Evolutionary conservation across 1,140 invertebrate genomes (phyloP).

Genomic region (Kradibia gibbosae): DNA sequence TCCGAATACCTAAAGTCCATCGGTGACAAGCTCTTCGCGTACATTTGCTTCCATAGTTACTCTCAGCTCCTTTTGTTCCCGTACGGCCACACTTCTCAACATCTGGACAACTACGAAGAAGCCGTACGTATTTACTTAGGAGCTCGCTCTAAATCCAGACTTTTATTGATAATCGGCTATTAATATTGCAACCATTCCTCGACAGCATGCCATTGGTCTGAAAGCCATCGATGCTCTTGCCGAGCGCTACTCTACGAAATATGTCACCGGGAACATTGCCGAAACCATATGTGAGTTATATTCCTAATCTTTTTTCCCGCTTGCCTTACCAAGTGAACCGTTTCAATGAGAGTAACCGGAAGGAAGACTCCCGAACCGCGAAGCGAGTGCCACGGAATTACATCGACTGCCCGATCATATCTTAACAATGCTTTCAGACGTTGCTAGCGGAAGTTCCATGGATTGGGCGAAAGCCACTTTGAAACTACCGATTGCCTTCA

Average conservation of each 20-base stretch:
- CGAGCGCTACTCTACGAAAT: conserved; percentile 77
- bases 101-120: conserved; percentile 77
- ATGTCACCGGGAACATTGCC: conserved; percentile 74
- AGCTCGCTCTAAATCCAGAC: no score
- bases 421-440: conserved; percentile 65
- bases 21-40: conserved; percentile 75
- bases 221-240: conserved; percentile 74
- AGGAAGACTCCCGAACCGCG: no score
- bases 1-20: conserved; percentile 72
- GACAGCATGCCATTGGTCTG: conserved; percentile 74
- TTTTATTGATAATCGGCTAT: no score
- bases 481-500: conserved; percentile 79
- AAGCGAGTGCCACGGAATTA: background rate
- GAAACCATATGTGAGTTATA: conserved; percentile 75
- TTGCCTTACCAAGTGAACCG: no score
- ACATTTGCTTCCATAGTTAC: conserved; percentile 85
- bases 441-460: conserved; percentile 77
- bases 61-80: conserved; percentile 82
- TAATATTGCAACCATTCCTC: background rate
- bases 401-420: background rate
- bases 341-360: no score
- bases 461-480: conserved; percentile 81
- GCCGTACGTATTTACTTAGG: conserved; percentile 68
- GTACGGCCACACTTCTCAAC: conserved; percentile 77
- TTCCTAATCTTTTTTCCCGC: background rate